Base-by-base conservation (phyloP, 2,888 invertebrate species). In the Pilophorus perplexus region DNA sequence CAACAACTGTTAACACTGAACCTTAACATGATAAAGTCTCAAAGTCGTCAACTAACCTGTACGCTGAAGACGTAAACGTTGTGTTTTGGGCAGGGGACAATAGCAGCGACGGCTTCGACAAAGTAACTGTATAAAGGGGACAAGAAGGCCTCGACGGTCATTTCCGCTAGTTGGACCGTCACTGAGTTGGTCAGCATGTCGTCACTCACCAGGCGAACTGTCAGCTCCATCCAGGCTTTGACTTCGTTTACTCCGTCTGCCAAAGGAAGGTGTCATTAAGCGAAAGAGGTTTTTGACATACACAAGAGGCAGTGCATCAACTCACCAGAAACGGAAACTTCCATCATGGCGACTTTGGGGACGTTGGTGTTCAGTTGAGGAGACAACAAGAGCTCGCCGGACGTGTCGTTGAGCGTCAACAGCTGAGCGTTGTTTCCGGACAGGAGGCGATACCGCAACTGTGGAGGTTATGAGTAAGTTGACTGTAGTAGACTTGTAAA, bases 301-400 rank as follows among this genome's bases (percentile, higher is more conserved):
- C 33, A 33, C 6, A 33, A 8, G 33, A 33, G 6, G n/a, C 12
- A 33, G 33, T 8, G 33, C 12, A 33, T 33, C 12, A 22, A 42
- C 12, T 60, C 73, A 87, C 88, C 88, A 69, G 89, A 85, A 0
- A 96, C 96, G 23, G 91, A 90, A 25, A 97, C 88, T 77, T 93
- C 92, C 89, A 97, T 93, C 0, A 89, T 89, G 2, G 95, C 96
- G 38, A 91, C 82, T 75, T 94, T 89, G 0, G 95, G 92, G 4
- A 97, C 94, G 77, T 97, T 96, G 0, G 96, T 96, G 76, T 97
- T 95, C 18, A 97, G 80, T 74, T 93, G 92, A 0, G 94, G 93
- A 8, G 95, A 94, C 0, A 97, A 79, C 1, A 86, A 89, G 73
- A 97, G 83, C 37, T 90, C 87, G 0, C 96, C 96, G 0, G 87